Evolutionary conservation across 1,140 invertebrate genomes (phyloP), one percentile per base, ranked within the genome.

Genomic region (fruit fly (Drosophila melanogaster)): DNA sequence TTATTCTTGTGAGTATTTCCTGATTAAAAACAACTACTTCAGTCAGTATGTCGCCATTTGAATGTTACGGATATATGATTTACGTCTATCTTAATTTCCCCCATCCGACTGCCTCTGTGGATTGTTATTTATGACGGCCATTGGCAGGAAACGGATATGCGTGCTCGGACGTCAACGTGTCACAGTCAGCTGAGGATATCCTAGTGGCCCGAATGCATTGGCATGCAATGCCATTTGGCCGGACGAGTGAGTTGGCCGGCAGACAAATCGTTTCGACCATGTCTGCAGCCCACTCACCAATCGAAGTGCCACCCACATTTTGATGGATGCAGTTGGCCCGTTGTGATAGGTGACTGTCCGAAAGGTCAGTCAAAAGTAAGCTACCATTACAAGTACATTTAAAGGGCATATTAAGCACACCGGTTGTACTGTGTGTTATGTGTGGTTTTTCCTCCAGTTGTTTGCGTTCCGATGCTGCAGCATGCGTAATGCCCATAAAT

Each of bases 101-200:
- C 53, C 26, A n/a, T 40, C 10, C 46, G 30, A 33, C 53, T 54
- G 49, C 51, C 10, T 15, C 40, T 49, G 55, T 14, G 54, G 44
- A 72, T 86, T 86, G 83, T 81, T 87, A 86, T 81, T 86, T 87
- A 86, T 81, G 83, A 69, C 51, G 62, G 46, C 62, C 64, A 71
- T 75, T 72, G 81, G 47, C 77, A 75, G 81, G 75, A 83, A 86
- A 81, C 57, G 83, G 75, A 76, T 79, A 78, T 79, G 78, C 75
- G 75, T 81, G 75, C 83, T 49, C 58, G 66, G 60, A 67, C 83
- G 74, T 71, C 62, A 51, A 44, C 75, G 58, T 81, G 79, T 87
- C 83, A 75, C 70, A 44, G 47, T 38, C 59, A 56, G 69, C 22
- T 14, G 37, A 33, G 40, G 54, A 58, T 44, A 22, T 61, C 41